These are phyloP conservation scores for Salvelinus fontinalis DNA, from an alignment of 2,113 vertebrate genomes.

Conservation along the genomic window DNA sequence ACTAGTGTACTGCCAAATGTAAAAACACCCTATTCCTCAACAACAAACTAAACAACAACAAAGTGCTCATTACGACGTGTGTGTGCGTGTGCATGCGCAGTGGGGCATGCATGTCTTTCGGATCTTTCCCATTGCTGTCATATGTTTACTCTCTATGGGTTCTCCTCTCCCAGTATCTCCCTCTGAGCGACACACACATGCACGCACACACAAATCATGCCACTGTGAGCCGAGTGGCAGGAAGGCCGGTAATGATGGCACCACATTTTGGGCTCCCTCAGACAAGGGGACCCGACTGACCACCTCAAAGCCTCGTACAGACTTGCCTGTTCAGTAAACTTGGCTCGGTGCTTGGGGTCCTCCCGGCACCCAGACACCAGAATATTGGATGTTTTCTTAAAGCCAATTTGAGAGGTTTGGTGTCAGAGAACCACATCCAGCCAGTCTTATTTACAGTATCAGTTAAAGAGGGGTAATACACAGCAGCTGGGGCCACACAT, in stretches of 20 bases:
- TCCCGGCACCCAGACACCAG: background rate
- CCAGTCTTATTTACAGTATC: background rate
- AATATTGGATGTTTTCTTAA: background rate
- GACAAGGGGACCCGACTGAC: background rate
- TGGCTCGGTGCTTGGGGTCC: background rate
- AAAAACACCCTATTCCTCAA: background rate
- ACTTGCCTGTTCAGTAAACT: background rate
- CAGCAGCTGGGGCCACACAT: constrained; percentile 5
- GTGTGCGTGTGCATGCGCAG: background rate
- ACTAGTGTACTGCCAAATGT: background rate
- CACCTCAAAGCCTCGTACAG: background rate
- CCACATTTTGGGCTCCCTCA: background rate
- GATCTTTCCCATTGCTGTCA: background rate
- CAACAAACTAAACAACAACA: background rate
- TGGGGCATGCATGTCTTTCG: background rate
- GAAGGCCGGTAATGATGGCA: background rate
- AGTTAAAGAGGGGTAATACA: background rate
- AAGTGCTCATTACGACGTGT: background rate
- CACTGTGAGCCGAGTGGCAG: background rate
- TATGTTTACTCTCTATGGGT: background rate
- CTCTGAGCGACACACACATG: background rate
- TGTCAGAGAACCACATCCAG: background rate
- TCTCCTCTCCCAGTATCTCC: background rate
- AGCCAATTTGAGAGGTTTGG: background rate
- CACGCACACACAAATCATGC: background rate